Base-by-base conservation (phyloP, 2,113 vertebrate species). In the Eulemur macaco region DNA sequence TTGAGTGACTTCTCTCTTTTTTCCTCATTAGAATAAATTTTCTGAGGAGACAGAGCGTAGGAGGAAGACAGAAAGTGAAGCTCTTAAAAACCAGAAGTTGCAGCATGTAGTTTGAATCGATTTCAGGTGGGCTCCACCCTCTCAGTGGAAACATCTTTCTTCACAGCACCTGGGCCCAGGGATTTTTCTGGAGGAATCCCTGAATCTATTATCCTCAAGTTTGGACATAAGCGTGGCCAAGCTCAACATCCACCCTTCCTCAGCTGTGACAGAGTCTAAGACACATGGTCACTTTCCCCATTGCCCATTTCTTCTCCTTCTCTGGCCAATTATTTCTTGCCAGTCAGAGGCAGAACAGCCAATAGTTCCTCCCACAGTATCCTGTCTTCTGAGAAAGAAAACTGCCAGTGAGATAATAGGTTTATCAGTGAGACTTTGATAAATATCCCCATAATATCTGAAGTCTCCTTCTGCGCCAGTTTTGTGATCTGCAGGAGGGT, bases 1-100 rank as follows among this genome's bases (percentile, higher is more conserved):
- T 60, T 82, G 60, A 86, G n/a, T 92, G 11, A 82, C 47, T 95
- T 97, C 25, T 14, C 23, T 80, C 39, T 82, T 92, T 94, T 96
- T n/a, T 73, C 47, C 42, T 95, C 42, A 91, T 86, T 58, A 86
- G 82, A 82, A 93, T 45, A 89, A 27, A 10, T 34, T 89, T 97
- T 95, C 54, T 54, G 29, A 83, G 29, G 23, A 27, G 50, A 21
- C 14, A 74, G 34, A 31, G 56, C 8, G 4, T 69, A 86, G 47
- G 80, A 64, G 29, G 56, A 74, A 93, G 34, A 86, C 11, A 93
- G 45, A 83, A 94, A 93, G 54, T 4, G n/a, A n/a, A 69, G 45
- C 20, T 86, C 45, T 92, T 90, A 92, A 90, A 87, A 90, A 68
- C 76, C 3, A 73, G n/a, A 89, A 74, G n/a, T 60, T 92, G 15